Percentiles rank a stretch among this genome's conserved stretches.
These are phyloP conservation scores for Drosophila quasianomalipes DNA, from an alignment of 2,888 invertebrate genomes.

Conservation along the genomic window DNA sequence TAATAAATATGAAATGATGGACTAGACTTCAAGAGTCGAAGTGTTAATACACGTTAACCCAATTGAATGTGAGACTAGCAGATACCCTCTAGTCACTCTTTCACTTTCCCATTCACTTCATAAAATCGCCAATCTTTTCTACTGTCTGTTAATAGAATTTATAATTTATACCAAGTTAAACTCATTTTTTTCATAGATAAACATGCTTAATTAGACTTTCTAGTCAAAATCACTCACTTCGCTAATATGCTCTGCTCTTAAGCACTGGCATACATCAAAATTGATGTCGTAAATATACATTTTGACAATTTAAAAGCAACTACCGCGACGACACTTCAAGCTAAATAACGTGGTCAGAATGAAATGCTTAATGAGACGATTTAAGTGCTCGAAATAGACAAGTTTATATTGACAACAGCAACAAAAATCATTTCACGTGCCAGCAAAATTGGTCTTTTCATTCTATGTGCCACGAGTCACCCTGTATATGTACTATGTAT, in stretches of 20 bases:
- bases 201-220: background rate
- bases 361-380: constrained; percentile 37
- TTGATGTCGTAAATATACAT: constrained; percentile 14
- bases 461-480: constrained; percentile 22
- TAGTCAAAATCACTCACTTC: background rate
- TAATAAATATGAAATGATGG: background rate
- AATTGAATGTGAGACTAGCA: background rate
- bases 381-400: constrained; percentile 37
- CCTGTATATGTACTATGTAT: constrained; percentile 40
- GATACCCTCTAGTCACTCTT: background rate
- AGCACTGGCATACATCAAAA: background rate
- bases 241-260: background rate
- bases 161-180: background rate
- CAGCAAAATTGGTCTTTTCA: constrained; percentile 27
- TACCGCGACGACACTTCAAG: constrained; percentile 13
- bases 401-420: constrained; percentile 17
- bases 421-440: constrained; percentile 43
- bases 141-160: background rate
- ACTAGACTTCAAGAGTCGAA: background rate
- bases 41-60: background rate
- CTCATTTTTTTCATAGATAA: background rate
- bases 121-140: background rate
- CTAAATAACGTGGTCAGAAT: constrained; percentile 41
- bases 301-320: constrained; percentile 42
- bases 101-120: background rate